These are phyloP conservation scores for Anorthoa munda DNA, from an alignment of 2,888 invertebrate genomes.

Conservation along the genomic window DNA sequence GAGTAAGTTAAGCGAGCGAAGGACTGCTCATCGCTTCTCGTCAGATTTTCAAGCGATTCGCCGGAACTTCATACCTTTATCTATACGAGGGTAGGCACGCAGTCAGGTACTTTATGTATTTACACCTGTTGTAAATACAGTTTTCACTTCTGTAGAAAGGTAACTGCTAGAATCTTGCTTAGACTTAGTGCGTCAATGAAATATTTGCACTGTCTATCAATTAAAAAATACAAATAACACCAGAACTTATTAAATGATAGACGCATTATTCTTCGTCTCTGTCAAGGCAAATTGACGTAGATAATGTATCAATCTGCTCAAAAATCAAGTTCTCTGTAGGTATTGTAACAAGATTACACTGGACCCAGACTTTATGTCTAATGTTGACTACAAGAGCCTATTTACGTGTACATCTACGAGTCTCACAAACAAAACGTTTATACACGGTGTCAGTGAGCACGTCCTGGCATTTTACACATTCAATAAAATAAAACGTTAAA, in stretches of 20 bases:
- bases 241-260: too few species aligned
- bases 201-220: not conserved
- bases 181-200: not conserved
- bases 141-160: not conserved
- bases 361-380: too few species aligned
- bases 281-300: not conserved
- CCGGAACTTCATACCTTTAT: slow-evolving; percentile 37
- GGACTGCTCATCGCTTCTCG: slow-evolving; percentile 43
- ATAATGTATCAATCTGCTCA: not conserved
- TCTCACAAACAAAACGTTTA: not conserved
- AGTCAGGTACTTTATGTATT: not conserved
- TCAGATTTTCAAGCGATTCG: slow-evolving; percentile 58
- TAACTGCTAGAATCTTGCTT: not conserved
- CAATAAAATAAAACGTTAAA: slow-evolving; percentile 10
- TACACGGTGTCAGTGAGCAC: not conserved
- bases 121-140: not conserved
- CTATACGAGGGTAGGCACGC: slow-evolving; percentile 1
- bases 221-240: too few species aligned
- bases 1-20: slow-evolving; percentile 39
- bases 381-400: too few species aligned
- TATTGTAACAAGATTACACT: too few species aligned
- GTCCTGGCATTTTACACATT: not conserved
- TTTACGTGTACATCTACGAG: not conserved
- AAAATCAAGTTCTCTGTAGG: not conserved
- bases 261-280: too few species aligned